These are phyloP conservation scores for Chionodraco myersi DNA, from an alignment of 2,113 vertebrate species.

Conservation along the genomic window DNA sequence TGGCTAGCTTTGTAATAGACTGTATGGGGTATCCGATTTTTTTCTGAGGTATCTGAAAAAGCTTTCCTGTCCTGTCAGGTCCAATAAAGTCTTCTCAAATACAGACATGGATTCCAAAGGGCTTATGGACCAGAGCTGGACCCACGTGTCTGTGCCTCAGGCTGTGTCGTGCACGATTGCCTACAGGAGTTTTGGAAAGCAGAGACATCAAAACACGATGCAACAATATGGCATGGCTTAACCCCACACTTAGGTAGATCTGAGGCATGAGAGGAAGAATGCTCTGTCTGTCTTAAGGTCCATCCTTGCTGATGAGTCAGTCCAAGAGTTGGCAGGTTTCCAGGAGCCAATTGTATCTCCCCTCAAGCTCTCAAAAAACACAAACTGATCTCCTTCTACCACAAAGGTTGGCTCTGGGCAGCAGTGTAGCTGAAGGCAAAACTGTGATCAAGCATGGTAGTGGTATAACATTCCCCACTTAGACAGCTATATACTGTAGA, in stretches of 20 bases:
- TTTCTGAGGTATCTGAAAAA: constrained; percentile 74
- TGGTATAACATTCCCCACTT: constrained; percentile 50
- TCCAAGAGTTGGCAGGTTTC: constrained; percentile 84
- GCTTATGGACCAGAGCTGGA: constrained; percentile 85
- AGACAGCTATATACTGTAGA: constrained; percentile 40
- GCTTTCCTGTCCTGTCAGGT: constrained; percentile 88
- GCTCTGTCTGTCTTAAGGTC: constrained; percentile 84
- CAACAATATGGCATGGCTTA: constrained; percentile 85
- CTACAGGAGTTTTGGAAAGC: constrained; percentile 83
- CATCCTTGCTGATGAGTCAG: constrained; percentile 85
- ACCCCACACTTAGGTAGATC: constrained; percentile 85
- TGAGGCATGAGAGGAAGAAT: constrained; percentile 81
- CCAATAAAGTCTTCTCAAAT: constrained; percentile 87
- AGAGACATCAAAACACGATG: constrained; percentile 41
- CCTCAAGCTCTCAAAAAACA: constrained; percentile 58
- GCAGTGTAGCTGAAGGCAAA: constrained; percentile 74
- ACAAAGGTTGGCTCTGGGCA: constrained; percentile 54
- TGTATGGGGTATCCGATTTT: constrained; percentile 25
- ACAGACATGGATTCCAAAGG: constrained; percentile 86
- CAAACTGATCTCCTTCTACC: constrained; percentile 80
- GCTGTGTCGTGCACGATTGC: constrained; percentile 93
- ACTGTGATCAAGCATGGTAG: constrained; percentile 66
- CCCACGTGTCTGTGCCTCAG: constrained; percentile 87
- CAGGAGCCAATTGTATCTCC: constrained; percentile 83
- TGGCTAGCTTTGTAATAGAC: constrained; percentile 65